Conservation (phyloP, 2,888 invertebrate genomes). For the Lymantria monacha region DNA sequence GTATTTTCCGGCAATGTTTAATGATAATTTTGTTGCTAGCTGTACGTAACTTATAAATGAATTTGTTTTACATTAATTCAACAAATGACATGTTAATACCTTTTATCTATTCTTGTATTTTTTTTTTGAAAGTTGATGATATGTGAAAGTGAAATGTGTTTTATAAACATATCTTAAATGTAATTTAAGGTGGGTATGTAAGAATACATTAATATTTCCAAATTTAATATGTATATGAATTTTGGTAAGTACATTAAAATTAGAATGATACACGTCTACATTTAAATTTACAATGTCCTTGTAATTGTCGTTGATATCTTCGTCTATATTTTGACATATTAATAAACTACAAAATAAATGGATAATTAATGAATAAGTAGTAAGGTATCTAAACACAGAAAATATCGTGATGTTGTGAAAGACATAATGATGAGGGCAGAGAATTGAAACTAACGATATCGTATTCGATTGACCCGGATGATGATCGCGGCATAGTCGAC, state of each 20-base stretch:
- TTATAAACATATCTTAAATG: not conserved
- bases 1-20: slow-evolving; percentile 52
- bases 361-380: not conserved
- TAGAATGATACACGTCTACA: not conserved
- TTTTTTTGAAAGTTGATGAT: slow-evolving; percentile 9
- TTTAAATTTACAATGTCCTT: too few species aligned
- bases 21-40: slow-evolving; percentile 19
- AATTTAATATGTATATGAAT: not conserved
- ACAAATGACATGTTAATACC: slow-evolving; percentile 8
- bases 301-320: too few species aligned
- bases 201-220: not conserved
- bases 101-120: not conserved
- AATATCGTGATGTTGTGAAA: not conserved
- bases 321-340: too few species aligned
- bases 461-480: slow-evolving; percentile 66
- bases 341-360: not conserved
- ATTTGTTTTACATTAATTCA: slow-evolving; percentile 7
- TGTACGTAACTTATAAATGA: not conserved
- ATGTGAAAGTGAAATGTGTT: slow-evolving; percentile 15
- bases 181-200: not conserved
- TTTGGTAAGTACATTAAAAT: not conserved
- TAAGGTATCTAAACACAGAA: not conserved
- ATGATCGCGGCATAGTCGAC: slow-evolving; percentile 13
- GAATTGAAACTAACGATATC: slow-evolving; percentile 41
- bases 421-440: slow-evolving; percentile 7